Conservation (phyloP, 2,888 invertebrate species). For the Trichacis sp. region DNA sequence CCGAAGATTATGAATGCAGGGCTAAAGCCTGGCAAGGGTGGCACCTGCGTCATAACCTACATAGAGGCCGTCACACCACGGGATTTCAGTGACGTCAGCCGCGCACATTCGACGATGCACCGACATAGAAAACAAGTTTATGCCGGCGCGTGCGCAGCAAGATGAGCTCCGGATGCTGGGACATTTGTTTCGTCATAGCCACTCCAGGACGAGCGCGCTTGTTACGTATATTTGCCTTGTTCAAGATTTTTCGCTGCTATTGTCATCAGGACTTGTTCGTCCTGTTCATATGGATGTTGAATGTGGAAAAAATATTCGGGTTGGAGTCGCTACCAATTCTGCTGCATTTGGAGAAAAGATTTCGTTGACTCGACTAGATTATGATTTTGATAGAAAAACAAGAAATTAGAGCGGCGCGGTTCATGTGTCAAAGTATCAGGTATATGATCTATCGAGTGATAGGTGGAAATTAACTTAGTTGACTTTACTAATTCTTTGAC, state of each 20-base stretch:
- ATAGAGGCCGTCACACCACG: constrained; percentile 63
- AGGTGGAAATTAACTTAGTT: too few species aligned
- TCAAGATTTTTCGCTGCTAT: neutral
- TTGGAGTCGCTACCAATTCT: too few species aligned
- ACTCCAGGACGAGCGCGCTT: constrained; percentile 5
- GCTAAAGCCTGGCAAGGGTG: constrained; percentile 51
- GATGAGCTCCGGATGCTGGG: constrained; percentile 27
- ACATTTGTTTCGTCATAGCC: constrained; percentile 27
- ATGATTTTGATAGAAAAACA: too few species aligned
- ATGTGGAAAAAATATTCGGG: neutral
- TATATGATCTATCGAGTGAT: too few species aligned
- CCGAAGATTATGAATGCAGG: constrained; percentile 52
- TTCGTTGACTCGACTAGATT: too few species aligned
- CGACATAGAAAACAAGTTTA: constrained; percentile 8
- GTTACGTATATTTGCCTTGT: constrained; percentile 1
- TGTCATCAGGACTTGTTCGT: neutral
- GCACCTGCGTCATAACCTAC: constrained; percentile 64
- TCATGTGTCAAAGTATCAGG: too few species aligned
- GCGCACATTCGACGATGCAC: constrained; percentile 34
- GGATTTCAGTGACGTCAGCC: constrained; percentile 54
- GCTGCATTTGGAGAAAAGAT: too few species aligned
- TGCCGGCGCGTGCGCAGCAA: constrained; percentile 8
- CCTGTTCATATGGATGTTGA: neutral
- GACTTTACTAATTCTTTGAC: too few species aligned
- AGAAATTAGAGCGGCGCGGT: too few species aligned